phyloP scores from a whole-genome alignment of 1,140 invertebrate species.

The Thalassaphorura encarpata region DNA sequence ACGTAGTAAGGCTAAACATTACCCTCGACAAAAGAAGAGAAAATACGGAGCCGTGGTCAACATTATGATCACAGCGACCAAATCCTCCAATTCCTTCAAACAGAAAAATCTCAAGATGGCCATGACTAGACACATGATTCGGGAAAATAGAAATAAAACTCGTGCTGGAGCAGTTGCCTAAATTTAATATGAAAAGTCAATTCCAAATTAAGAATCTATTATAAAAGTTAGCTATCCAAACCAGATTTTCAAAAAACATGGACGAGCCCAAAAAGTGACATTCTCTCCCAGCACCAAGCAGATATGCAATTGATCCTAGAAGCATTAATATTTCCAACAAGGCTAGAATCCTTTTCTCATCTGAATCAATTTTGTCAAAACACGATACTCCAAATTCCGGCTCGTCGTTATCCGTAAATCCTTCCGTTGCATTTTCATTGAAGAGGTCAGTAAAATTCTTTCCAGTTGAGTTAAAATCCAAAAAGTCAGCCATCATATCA shows the following conservation, averaged over 20 bases:
- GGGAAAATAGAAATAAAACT: slow-evolving; percentile 88
- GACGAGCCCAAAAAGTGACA: slow-evolving; percentile 69
- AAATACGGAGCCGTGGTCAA: slow-evolving; percentile 92
- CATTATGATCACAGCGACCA: slow-evolving; percentile 52
- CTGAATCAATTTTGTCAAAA: neutral
- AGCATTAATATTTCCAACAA: slow-evolving; percentile 61
- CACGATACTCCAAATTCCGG: neutral
- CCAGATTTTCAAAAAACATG: slow-evolving; percentile 86
- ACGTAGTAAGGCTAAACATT: no score
- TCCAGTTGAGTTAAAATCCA: no score
- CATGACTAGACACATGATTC: slow-evolving; percentile 70
- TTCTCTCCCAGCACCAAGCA: slow-evolving; percentile 68
- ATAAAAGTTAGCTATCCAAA: slow-evolving; percentile 34
- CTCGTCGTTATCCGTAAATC: neutral
- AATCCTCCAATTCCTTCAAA: slow-evolving; percentile 73
- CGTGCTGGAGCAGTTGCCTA: slow-evolving; percentile 79
- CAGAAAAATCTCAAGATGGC: slow-evolving; percentile 75
- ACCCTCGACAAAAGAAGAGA: slow-evolving; percentile 90
- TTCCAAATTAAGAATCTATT: neutral
- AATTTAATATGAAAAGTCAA: slow-evolving; percentile 8
- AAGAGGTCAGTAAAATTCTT: neutral
- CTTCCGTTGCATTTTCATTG: neutral
- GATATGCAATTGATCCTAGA: slow-evolving; percentile 64
- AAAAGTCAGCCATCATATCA: neutral
- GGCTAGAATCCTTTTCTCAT: slow-evolving; percentile 35